These are phyloP conservation scores for Sebastes steindachneri DNA, from an alignment of 2,797 vertebrate species.

Conservation along the genomic window DNA sequence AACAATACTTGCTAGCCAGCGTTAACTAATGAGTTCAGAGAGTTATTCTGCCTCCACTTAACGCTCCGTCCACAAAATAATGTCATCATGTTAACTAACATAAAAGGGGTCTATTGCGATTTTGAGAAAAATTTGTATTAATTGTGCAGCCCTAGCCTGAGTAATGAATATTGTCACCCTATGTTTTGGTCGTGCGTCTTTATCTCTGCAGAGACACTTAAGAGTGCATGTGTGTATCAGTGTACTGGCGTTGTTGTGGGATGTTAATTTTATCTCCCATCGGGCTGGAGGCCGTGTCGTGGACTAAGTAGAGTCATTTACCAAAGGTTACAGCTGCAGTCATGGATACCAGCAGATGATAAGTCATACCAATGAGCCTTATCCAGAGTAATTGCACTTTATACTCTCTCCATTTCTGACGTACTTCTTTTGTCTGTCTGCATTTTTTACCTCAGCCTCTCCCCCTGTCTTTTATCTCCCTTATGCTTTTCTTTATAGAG, in stretches of 20 bases:
- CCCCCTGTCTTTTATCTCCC: conserved; percentile 25
- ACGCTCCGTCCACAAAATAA: too few relatives aligned
- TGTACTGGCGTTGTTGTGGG: conserved; percentile 42
- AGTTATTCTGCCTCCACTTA: too few relatives aligned
- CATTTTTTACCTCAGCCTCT: conserved; percentile 6
- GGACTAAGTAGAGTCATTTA: conserved; percentile 75
- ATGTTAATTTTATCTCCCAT: conserved; percentile 70
- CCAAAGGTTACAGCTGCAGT: conserved; percentile 73
- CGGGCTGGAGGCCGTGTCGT: conserved; percentile 49
- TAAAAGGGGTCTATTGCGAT: too few relatives aligned
- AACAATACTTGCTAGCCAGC: too few relatives aligned
- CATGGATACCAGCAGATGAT: conserved; percentile 66
- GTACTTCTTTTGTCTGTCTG: conserved; percentile 17
- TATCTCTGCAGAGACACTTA: conserved; percentile 6
- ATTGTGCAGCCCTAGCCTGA: background rate
- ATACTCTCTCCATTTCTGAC: conserved; percentile 37
- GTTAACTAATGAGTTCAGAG: too few relatives aligned
- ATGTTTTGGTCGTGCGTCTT: background rate
- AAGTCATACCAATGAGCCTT: conserved; percentile 71
- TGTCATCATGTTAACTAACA: too few relatives aligned
- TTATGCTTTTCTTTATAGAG: conserved; percentile 21
- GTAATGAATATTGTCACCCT: conserved; percentile 3
- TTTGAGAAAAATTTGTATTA: too few relatives aligned
- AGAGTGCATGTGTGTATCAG: conserved; percentile 5
- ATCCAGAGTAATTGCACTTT: conserved; percentile 48